Percentiles rank a stretch among this genome's conserved stretches.
phyloP scores from a whole-genome alignment of 1,140 invertebrate genomes.

The Holotrichia oblita region DNA sequence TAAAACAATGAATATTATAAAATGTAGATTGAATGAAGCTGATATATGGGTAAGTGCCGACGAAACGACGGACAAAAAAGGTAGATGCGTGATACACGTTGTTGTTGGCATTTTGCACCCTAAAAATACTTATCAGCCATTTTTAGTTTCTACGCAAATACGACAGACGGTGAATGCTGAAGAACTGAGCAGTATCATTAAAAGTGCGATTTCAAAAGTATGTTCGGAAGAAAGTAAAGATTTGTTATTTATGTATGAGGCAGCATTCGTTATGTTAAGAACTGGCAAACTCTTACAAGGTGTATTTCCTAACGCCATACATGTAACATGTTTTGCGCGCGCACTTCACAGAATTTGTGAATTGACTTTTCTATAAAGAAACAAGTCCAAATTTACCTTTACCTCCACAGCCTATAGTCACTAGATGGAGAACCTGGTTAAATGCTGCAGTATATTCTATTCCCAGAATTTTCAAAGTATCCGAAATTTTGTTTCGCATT shows the following conservation, averaged over 20 bases:
- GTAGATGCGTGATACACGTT: no score
- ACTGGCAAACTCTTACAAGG: background rate
- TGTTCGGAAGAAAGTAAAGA: background rate
- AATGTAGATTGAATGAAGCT: no score
- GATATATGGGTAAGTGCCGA: no score
- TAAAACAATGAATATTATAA: no score
- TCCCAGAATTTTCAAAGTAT: background rate
- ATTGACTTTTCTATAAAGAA: background rate
- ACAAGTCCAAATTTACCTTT: background rate
- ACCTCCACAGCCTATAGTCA: background rate
- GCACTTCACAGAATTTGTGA: background rate
- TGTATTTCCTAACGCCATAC: background rate
- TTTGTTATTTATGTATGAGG: background rate
- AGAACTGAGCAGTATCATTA: background rate
- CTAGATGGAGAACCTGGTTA: background rate
- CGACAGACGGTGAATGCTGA: background rate
- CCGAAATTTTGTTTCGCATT: background rate
- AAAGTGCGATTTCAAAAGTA: background rate
- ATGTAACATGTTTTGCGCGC: background rate
- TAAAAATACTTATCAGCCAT: background rate
- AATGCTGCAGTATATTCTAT: background rate
- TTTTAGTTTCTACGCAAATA: constrained; percentile 3
- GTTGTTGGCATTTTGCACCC: background rate
- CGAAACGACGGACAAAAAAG: no score
- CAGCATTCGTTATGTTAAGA: background rate